Evolutionary conservation across 2,113 vertebrate genomes (phyloP).

Genomic region (Epinephelus cyanopodus): DNA sequence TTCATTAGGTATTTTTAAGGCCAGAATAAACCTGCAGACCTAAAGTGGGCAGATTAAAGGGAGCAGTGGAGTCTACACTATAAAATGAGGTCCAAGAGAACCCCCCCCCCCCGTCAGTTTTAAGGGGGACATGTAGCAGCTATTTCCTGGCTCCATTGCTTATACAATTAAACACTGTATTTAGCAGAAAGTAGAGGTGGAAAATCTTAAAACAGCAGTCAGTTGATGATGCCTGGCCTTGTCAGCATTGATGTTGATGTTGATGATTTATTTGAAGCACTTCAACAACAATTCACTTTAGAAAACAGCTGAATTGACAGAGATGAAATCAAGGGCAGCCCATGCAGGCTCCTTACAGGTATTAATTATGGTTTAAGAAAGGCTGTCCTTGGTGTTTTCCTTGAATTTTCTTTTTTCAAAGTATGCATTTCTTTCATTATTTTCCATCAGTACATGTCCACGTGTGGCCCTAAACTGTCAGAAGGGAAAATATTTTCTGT

Average conservation of each 20-base stretch:
- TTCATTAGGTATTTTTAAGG: not conserved
- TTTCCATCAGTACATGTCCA: not conserved
- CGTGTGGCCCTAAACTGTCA: constrained; percentile 20
- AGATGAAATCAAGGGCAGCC: constrained; percentile 21
- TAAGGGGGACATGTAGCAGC: not conserved
- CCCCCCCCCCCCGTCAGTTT: not conserved
- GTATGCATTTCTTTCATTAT: not conserved
- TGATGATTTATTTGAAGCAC: constrained; percentile 43
- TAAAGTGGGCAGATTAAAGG: not conserved
- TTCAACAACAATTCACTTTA: constrained; percentile 29
- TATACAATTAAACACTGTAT: not conserved
- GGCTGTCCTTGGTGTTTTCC: constrained; percentile 18
- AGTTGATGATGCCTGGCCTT: constrained; percentile 14
- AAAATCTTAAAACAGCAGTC: not conserved
- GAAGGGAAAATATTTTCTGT: constrained; percentile 24
- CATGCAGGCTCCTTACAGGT: not conserved
- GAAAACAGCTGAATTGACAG: constrained; percentile 10
- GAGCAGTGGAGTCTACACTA: not conserved
- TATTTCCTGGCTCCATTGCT: not conserved
- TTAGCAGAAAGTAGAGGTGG: not conserved
- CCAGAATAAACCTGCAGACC: not conserved
- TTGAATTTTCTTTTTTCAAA: not conserved
- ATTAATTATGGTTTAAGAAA: constrained; percentile 10
- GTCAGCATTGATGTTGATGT: constrained; percentile 21
- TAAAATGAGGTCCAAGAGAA: not conserved